Conservation (phyloP, 2,113 vertebrate species). For the Crotalus tigris region DNA sequence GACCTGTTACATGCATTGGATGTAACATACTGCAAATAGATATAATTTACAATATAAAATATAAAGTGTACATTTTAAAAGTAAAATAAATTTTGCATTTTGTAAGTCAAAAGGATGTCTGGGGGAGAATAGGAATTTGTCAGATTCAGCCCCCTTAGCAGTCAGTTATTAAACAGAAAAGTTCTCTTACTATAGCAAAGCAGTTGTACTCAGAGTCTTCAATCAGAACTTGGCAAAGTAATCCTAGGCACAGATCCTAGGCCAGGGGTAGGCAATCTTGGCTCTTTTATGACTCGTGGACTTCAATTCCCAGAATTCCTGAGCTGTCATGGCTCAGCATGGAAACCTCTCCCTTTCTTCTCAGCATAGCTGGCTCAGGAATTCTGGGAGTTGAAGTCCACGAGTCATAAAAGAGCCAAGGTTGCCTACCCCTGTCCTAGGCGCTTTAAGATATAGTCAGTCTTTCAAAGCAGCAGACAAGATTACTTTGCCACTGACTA, state of each 20-base stretch:
- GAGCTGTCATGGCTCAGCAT: too few species aligned
- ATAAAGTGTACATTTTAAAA: not conserved
- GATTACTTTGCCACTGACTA: not conserved
- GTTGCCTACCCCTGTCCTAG: not conserved
- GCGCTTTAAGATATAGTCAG: not conserved
- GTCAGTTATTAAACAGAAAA: not conserved
- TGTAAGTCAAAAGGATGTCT: not conserved
- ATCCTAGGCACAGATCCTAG: not conserved
- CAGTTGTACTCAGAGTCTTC: not conserved
- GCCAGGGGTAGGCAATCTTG: too few species aligned
- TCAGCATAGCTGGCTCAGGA: too few species aligned
- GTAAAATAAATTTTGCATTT: not conserved
- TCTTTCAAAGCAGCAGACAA: not conserved
- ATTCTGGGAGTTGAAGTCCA: too few species aligned
- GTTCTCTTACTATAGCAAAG: not conserved
- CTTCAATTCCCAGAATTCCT: too few species aligned
- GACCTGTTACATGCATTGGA: too few species aligned
- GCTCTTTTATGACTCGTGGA: too few species aligned
- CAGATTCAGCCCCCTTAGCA: not conserved
- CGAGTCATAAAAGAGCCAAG: too few species aligned
- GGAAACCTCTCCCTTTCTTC: too few species aligned
- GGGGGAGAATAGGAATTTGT: not conserved
- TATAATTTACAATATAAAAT: not conserved
- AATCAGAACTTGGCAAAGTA: not conserved
- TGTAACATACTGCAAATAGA: not conserved